phyloP scores from a whole-genome alignment of 2,888 invertebrate genomes.

The Acanthacorydalis orientalis region DNA sequence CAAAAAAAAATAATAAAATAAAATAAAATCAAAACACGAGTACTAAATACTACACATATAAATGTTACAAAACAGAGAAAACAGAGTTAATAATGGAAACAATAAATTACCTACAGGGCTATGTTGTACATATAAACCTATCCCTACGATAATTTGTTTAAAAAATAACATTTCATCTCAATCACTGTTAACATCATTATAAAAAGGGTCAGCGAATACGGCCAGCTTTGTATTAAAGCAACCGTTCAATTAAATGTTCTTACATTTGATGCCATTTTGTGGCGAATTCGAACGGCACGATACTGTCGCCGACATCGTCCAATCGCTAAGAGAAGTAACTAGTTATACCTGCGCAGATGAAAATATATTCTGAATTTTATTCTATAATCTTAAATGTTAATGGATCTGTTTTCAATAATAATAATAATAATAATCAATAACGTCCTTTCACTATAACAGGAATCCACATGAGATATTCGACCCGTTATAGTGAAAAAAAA shows the following conservation, averaged over 20 bases:
- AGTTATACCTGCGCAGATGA: not conserved
- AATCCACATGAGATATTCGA: not conserved
- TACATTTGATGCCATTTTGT: no score
- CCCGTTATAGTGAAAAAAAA: not conserved
- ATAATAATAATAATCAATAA: not conserved
- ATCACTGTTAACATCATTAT: no score
- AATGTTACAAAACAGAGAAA: no score
- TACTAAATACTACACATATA: no score
- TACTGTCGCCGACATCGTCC: no score
- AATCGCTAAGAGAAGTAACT: not conserved
- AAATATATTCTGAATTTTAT: not conserved
- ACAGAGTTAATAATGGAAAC: constrained; percentile 1
- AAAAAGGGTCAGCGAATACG: no score
- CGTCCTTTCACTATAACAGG: not conserved
- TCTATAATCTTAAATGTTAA: constrained; percentile 1
- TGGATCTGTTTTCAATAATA: constrained; percentile 1
- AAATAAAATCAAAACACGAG: no score
- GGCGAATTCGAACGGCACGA: no score
- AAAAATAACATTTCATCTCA: not conserved
- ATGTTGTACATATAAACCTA: constrained; percentile 5
- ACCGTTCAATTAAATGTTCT: no score
- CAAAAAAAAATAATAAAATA: not conserved
- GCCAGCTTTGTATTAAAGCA: no score
- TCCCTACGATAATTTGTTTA: not conserved
- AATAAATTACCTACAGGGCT: constrained; percentile 7